phyloP scores from a whole-genome alignment of 2,797 vertebrate genomes.

The Antennarius maculatus region DNA sequence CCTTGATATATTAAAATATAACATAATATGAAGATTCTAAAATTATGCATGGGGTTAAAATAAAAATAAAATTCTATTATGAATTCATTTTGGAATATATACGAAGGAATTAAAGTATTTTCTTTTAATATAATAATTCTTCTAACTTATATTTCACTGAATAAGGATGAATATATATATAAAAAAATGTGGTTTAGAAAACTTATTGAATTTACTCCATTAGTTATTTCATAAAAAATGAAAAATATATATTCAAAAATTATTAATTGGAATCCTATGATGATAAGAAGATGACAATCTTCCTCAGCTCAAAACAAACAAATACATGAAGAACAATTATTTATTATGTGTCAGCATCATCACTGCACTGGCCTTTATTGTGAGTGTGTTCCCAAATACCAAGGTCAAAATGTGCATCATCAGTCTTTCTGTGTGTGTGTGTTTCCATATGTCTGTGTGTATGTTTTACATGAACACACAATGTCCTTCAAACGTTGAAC shows the following conservation, averaged over 20 bases:
- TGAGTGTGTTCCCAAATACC: slow-evolving; percentile 13
- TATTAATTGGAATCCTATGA: background rate
- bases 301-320: slow-evolving; percentile 9
- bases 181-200: too few relatives aligned
- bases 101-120: background rate
- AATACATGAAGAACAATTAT: slow-evolving; percentile 19
- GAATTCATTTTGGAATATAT: slow-evolving; percentile 1
- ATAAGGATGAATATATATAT: too few relatives aligned
- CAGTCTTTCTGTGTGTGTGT: slow-evolving; percentile 14
- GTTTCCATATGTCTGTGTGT: background rate
- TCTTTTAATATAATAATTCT: slow-evolving; percentile 1
- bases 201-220: too few relatives aligned
- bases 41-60: slow-evolving; percentile 6
- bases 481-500: slow-evolving; percentile 7
- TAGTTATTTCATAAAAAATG: background rate
- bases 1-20: slow-evolving; percentile 37
- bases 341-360: slow-evolving; percentile 31
- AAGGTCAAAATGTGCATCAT: slow-evolving; percentile 8
- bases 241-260: background rate
- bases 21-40: slow-evolving; percentile 44
- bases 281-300: background rate
- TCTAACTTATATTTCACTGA: background rate
- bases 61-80: slow-evolving; percentile 20
- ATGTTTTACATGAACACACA: slow-evolving; percentile 1
- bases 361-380: slow-evolving; percentile 28